Conservation (phyloP, 2,797 vertebrate genomes). For the Gephyroberyx darwinii region DNA sequence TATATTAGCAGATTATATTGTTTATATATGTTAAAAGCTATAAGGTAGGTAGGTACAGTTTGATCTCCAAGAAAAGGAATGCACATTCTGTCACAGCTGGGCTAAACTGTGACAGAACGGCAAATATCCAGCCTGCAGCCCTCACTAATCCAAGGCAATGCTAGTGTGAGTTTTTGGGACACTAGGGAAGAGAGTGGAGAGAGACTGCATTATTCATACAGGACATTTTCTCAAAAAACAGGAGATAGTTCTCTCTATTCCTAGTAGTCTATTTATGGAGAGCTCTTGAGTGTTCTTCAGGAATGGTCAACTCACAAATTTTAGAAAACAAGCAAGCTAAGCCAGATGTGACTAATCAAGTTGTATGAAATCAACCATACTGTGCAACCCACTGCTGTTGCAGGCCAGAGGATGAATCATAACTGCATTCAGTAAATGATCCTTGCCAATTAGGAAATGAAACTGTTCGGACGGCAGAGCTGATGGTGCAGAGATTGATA, state of each 20-base stretch:
- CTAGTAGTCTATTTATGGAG: constrained; percentile 47
- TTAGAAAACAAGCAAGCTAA: constrained; percentile 28
- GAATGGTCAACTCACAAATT: constrained; percentile 35
- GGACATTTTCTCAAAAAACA: constrained; percentile 55
- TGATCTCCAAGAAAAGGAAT: constrained; percentile 44
- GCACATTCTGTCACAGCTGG: constrained; percentile 44
- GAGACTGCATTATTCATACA: constrained; percentile 64
- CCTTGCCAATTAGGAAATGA: constrained; percentile 21
- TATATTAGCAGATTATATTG: constrained; percentile 8
- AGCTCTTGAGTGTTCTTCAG: constrained; percentile 40
- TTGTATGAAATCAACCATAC: constrained; percentile 4
- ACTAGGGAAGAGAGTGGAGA: constrained; percentile 50
- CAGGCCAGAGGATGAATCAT: constrained; percentile 20
- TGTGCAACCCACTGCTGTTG: constrained; percentile 6
- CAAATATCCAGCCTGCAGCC: constrained; percentile 50
- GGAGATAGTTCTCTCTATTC: constrained; percentile 48
- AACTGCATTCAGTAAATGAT: constrained; percentile 10
- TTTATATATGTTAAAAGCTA: constrained; percentile 4
- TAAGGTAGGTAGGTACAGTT: constrained; percentile 9
- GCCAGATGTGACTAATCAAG: background rate
- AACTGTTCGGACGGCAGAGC: constrained; percentile 26
- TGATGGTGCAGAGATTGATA: constrained; percentile 27
- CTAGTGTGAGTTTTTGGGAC: constrained; percentile 55
- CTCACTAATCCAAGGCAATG: constrained; percentile 41
- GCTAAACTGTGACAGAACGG: constrained; percentile 16